A percentile compares a stretch with the other conserved stretches of the same genome.
These are phyloP conservation scores for Scytalopus superciliaris DNA, from an alignment of 2,113 vertebrate species.

Conservation along the genomic window DNA sequence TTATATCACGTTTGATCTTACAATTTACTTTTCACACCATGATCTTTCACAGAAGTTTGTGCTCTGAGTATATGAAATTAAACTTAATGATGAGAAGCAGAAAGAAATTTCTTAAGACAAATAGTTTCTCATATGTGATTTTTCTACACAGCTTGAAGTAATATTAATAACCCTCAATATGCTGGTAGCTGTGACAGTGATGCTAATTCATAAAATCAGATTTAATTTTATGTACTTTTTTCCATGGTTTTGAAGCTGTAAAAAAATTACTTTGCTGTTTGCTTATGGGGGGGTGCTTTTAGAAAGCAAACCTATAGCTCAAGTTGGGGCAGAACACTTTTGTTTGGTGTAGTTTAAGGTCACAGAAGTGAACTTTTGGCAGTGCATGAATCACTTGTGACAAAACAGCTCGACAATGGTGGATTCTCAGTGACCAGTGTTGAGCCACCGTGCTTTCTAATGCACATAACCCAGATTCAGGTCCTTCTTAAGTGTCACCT, in stretches of 20 bases:
- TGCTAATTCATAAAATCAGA: background rate
- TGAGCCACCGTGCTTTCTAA: constrained; percentile 18
- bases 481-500: background rate
- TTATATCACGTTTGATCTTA: background rate
- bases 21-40: constrained; percentile 36
- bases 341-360: background rate
- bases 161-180: background rate
- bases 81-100: constrained; percentile 51
- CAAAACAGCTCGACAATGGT: background rate
- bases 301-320: background rate
- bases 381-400: background rate
- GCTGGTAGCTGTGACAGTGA: background rate
- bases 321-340: background rate
- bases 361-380: background rate
- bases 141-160: constrained; percentile 10
- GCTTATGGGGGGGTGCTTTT: background rate
- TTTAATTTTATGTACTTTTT: background rate
- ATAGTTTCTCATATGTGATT: background rate
- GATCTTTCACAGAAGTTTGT: constrained; percentile 40
- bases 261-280: background rate
- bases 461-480: background rate
- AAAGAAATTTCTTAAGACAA: constrained; percentile 32
- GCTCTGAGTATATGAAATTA: constrained; percentile 1
- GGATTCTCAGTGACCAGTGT: background rate
- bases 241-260: background rate